These are phyloP conservation scores for Contarinia nasturtii DNA, from an alignment of 1,140 invertebrate species.

Conservation along the genomic window DNA sequence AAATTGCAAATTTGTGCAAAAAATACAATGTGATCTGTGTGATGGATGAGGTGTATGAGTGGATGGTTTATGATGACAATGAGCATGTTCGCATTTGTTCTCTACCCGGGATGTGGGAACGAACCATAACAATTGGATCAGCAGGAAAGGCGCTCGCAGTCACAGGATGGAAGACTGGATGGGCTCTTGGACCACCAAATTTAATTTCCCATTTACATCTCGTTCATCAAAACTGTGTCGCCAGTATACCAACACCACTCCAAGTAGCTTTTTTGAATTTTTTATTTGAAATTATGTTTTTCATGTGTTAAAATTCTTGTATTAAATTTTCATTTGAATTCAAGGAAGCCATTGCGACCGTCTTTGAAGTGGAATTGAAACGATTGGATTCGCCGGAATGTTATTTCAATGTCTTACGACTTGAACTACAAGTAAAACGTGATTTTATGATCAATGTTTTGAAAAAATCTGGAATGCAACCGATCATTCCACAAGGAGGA, in stretches of 20 bases:
- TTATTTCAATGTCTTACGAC: slow-evolving; percentile 63
- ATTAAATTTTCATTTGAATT: too few species aligned
- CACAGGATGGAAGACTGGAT: slow-evolving; percentile 95
- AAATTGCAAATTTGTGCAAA: slow-evolving; percentile 74
- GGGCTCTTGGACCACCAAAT: slow-evolving; percentile 75
- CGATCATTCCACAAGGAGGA: slow-evolving; percentile 89
- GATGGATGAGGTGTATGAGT: slow-evolving; percentile 97
- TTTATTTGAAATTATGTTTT: too few species aligned
- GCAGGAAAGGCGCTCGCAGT: slow-evolving; percentile 96
- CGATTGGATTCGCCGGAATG: slow-evolving; percentile 54
- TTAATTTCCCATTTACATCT: slow-evolving; percentile 65
- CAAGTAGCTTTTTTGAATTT: too few species aligned
- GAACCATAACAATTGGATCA: slow-evolving; percentile 92
- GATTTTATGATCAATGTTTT: slow-evolving; percentile 68
- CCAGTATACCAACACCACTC: slow-evolving; percentile 67
- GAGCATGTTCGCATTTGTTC: slow-evolving; percentile 78
- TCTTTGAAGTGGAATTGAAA: slow-evolving; percentile 71
- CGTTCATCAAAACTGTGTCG: slow-evolving; percentile 88
- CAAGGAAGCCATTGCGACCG: slow-evolving; percentile 78
- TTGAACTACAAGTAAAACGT: slow-evolving; percentile 64
- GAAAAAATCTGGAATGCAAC: slow-evolving; percentile 66
- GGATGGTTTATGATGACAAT: slow-evolving; percentile 75
- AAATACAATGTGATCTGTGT: slow-evolving; percentile 85
- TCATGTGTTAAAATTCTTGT: too few species aligned
- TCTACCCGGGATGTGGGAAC: slow-evolving; percentile 91